Conservation (phyloP, 1,140 invertebrate species). For the Brachionus manjavacas region DNA sequence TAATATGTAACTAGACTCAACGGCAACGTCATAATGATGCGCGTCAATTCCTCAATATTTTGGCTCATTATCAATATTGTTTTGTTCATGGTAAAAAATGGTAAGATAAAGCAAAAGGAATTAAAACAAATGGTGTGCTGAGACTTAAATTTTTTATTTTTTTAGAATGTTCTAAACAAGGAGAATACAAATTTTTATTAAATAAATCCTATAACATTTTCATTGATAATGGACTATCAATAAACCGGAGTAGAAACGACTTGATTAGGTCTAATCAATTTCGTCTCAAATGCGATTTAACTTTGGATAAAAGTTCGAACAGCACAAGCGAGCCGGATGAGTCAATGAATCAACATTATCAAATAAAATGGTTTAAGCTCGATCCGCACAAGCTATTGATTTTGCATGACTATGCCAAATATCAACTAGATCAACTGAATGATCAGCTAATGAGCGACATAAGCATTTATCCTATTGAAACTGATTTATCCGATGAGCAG, state of each 20-base stretch:
- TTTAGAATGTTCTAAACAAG: conserved; percentile 7
- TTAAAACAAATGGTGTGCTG: background rate
- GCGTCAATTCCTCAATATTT: background rate
- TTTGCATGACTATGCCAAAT: background rate
- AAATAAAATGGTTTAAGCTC: conserved; percentile 30
- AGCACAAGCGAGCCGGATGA: background rate
- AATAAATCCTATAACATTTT: conserved; percentile 14
- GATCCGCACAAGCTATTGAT: background rate
- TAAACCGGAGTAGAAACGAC: background rate
- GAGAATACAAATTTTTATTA: conserved; percentile 1
- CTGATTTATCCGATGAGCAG: background rate
- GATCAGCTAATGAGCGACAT: background rate
- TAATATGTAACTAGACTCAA: background rate
- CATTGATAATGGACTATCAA: background rate
- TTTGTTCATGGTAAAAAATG: background rate
- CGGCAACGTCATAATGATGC: background rate
- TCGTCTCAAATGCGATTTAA: background rate
- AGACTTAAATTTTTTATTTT: background rate
- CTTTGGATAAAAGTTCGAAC: background rate
- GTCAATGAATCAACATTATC: background rate
- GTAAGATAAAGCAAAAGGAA: background rate
- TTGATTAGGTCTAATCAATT: background rate
- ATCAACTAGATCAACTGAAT: background rate
- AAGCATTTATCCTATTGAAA: background rate
- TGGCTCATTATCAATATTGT: background rate